Base-by-base conservation (phyloP, 1,140 invertebrate species). In the Campoletis sonorensis region DNA sequence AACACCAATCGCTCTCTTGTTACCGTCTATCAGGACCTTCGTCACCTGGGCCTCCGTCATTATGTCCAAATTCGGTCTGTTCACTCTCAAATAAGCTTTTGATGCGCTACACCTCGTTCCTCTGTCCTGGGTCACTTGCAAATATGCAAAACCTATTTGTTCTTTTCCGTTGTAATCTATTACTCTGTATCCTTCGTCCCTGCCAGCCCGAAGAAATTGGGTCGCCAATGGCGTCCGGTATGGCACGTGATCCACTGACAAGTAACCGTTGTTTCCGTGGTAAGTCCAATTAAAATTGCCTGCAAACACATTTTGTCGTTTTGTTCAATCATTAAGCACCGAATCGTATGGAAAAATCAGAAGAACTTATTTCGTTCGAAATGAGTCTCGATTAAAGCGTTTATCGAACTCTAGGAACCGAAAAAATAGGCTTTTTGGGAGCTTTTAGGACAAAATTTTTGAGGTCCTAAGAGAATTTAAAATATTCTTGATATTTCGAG, bases 51-150 rank as follows among this genome's bases (percentile, higher is more conserved):
- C 93, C 13, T 94, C 93, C n/a, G 94, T 94, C 1, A 94, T 88
- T 0, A 96, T 93, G 77, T 95, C 93, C n/a, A 97, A 90, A 87
- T 97, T 97, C 11, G 88, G 83, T 79, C 95, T 92, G 30, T 94
- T 88, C 0, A 94, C 92, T 13, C 89, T 85, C 0, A 96, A 88
- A 86, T 95, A 96, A 0, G 94, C 94, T 83, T 92, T 93, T 0
- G 94, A 90, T 1, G 95, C 93, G 81, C 94, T 95, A 85, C 94
- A 95, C 40, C 95, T 91, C 8, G 89, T 91, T 0, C 95, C 95
- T 79, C 94, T 90, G 37, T 94, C 89, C 77, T 94, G 95, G 0
- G 95, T 95, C 86, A 95, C 94, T 92, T 94, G 96, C 49, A 94
- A 94, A 79, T 93, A 93, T 0, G 93, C 94, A 76, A 96, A 95